These are phyloP conservation scores for Drosophila auraria DNA, from an alignment of 1,140 invertebrate genomes.

Conservation along the genomic window DNA sequence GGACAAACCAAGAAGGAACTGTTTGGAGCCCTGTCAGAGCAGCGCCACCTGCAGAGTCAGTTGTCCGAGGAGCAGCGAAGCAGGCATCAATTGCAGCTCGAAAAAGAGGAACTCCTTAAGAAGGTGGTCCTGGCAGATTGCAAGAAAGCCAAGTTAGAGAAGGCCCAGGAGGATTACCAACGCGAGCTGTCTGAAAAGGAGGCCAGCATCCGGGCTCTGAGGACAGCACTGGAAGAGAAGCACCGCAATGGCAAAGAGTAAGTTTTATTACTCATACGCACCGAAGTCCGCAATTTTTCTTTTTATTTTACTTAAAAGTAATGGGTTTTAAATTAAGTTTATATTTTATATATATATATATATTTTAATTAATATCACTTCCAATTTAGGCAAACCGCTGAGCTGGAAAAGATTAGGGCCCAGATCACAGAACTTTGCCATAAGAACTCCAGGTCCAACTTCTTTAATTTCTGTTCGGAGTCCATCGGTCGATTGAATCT, in stretches of 20 bases:
- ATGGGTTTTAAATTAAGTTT: too few relatives aligned
- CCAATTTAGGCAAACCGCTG: background rate
- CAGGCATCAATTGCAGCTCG: slow-evolving; percentile 12
- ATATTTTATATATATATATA: too few relatives aligned
- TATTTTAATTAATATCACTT: background rate
- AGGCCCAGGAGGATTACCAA: slow-evolving; percentile 4
- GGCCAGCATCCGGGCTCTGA: slow-evolving; percentile 3
- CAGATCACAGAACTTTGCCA: slow-evolving; percentile 4
- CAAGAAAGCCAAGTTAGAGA: background rate
- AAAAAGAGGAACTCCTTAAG: slow-evolving; percentile 40
- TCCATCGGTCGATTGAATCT: background rate
- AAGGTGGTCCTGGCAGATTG: slow-evolving; percentile 22
- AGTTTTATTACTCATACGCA: slow-evolving; percentile 1
- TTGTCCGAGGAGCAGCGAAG: slow-evolving; percentile 44
- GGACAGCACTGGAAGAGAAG: slow-evolving; percentile 8
- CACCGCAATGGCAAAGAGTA: background rate
- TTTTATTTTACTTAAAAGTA: background rate
- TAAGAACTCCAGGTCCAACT: background rate
- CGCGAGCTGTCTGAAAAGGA: slow-evolving; percentile 30
- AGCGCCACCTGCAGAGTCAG: slow-evolving; percentile 31
- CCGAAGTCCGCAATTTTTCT: background rate
- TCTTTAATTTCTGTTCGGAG: background rate
- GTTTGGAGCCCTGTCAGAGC: slow-evolving; percentile 40
- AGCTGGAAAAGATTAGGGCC: background rate
- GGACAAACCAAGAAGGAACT: slow-evolving; percentile 48